Base-by-base conservation (phyloP, 1,140 invertebrate genomes). In the Phocides pigmalion region DNA sequence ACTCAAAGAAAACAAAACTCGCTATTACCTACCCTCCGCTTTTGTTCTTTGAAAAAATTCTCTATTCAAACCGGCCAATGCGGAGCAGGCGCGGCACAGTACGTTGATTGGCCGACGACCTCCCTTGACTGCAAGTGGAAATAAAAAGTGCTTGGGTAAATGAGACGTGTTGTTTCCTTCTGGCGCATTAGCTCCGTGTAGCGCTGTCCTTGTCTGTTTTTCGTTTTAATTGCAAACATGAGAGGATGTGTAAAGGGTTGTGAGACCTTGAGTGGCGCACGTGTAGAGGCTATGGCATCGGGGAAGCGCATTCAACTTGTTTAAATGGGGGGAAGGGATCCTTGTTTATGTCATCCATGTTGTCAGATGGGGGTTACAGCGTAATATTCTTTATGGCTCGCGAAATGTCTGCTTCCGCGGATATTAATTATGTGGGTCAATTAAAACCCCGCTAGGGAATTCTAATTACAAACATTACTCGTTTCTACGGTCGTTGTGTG, bases 31-130 rank as follows among this genome's bases (percentile, higher is more conserved):
- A 90, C 86, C 86, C 86, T 82, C 82, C 62, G 71, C 82, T 87
- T 87, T 90, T 88, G 84, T 89, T 89, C 74, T 84, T 84, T 81
- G 68, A 70, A 81, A 84, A 88, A 87, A 87, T 81, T 90, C 86
- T 87, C 80, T 86, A 86, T 90, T 90, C 82, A 89, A 84, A 84
- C 76, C 79, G 84, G 84, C 88, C 88, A 88, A 89, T 90, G 84
- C 56, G 76, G 79, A 82, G 81, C 82, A 74, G 74, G 81, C 77
- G 78, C 79, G 75, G 76, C 73, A 79, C 77, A 78, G 82, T 81
- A 82, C 87, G 87, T 90, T 89, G 87, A 90, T 90, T 90, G 87
- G 87, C 87, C 86, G 86, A 87, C 84, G 82, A 89, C 87, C 86
- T 88, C 85, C 80, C 80, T 87, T 76, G 78, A 86, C 83, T 81